Evolutionary conservation across 2,888 invertebrate species (phyloP).

Genomic region (Helleia helle): DNA sequence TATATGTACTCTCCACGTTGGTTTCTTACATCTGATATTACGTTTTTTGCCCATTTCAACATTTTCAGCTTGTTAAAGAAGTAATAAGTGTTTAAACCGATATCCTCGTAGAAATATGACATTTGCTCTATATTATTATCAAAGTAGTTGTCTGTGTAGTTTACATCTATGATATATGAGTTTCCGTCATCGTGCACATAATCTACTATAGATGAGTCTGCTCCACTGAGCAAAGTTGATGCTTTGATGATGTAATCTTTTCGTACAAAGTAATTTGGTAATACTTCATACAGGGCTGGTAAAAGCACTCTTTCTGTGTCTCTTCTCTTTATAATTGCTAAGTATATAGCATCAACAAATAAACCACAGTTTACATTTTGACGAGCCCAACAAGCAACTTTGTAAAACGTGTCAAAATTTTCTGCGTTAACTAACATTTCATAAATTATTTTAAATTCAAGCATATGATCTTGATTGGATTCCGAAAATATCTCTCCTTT

Average conservation of each 20-base stretch:
- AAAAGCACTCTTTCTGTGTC: conserved; percentile 74
- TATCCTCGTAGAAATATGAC: conserved; percentile 81
- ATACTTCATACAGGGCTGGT: conserved; percentile 78
- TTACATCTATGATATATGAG: conserved; percentile 45
- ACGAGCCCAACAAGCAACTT: conserved; percentile 72
- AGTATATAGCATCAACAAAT: conserved; percentile 75
- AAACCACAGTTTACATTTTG: conserved; percentile 77
- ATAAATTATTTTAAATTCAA: conserved; percentile 46
- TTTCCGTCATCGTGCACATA: conserved; percentile 48
- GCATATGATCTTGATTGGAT: conserved; percentile 39
- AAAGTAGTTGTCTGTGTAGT: conserved; percentile 51
- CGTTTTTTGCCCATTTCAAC: conserved; percentile 64
- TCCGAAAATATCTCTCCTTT: conserved; percentile 58
- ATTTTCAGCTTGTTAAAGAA: conserved; percentile 69
- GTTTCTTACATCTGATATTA: conserved; percentile 40
- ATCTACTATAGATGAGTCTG: conserved; percentile 34
- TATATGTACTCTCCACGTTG: conserved; percentile 77
- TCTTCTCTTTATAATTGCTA: conserved; percentile 71
- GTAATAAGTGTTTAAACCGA: conserved; percentile 79
- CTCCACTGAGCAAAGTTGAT: conserved; percentile 38
- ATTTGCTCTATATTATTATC: conserved; percentile 70
- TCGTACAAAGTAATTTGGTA: conserved; percentile 78
- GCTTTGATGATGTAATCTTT: conserved; percentile 72
- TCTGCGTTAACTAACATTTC: conserved; percentile 72
- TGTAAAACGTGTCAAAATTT: conserved; percentile 73